A percentile compares a stretch with the other conserved stretches of the same genome.
phyloP scores from a whole-genome alignment of 2,888 invertebrate genomes.

The Terebella lapidaria region DNA sequence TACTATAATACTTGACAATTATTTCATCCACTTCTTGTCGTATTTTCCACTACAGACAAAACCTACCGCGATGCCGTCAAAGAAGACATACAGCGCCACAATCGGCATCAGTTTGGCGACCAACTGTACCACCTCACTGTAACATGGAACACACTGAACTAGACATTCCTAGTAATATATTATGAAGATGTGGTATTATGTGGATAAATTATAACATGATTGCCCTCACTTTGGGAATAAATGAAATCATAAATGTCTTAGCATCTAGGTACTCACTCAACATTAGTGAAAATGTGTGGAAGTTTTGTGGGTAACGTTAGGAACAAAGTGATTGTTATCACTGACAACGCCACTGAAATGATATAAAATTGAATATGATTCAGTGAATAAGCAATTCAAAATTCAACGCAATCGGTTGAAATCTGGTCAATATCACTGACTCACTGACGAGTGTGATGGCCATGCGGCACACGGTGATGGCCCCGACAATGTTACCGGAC shows the following conservation, averaged over 20 bases:
- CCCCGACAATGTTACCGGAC: constrained; percentile 19
- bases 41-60: too few relatives aligned
- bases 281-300: constrained; percentile 23
- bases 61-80: constrained; percentile 22
- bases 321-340: constrained; percentile 10
- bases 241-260: too few relatives aligned
- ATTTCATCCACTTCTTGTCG: too few relatives aligned
- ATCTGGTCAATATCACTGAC: background rate
- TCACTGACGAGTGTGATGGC: constrained; percentile 13
- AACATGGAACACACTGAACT: constrained; percentile 7
- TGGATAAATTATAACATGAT: too few relatives aligned
- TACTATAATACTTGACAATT: too few relatives aligned
- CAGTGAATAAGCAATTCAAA: too few relatives aligned
- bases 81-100: constrained; percentile 20
- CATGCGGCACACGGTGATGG: constrained; percentile 17
- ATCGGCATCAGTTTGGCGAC: constrained; percentile 22
- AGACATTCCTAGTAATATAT: too few relatives aligned
- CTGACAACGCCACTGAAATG: constrained; percentile 7
- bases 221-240: too few relatives aligned
- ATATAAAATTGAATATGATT: background rate
- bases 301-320: constrained; percentile 9
- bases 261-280: constrained; percentile 14
- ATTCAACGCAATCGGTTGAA: too few relatives aligned
- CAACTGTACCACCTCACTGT: constrained; percentile 21
- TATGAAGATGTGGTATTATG: too few relatives aligned